phyloP scores from a whole-genome alignment of 1,140 invertebrate species.

The Drosophila ironensis region DNA sequence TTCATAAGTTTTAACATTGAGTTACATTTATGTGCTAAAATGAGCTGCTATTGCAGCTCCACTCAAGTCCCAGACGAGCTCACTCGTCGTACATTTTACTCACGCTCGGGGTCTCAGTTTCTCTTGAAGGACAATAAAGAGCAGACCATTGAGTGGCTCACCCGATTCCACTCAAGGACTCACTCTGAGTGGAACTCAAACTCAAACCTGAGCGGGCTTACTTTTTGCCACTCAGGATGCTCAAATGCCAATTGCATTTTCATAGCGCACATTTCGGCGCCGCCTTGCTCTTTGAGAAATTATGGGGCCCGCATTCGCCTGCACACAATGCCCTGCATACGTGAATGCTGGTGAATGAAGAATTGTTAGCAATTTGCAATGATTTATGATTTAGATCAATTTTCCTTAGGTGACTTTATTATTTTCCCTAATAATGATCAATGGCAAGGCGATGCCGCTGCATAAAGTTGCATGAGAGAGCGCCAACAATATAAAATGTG shows the following conservation, averaged over 20 bases:
- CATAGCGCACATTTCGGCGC: slow-evolving; percentile 30
- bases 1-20: too few relatives aligned
- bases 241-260: slow-evolving; percentile 3
- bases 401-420: slow-evolving; percentile 74
- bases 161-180: not conserved
- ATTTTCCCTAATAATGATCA: slow-evolving; percentile 74
- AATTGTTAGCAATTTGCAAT: slow-evolving; percentile 66
- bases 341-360: slow-evolving; percentile 35
- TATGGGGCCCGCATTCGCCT: slow-evolving; percentile 26
- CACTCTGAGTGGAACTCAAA: too few relatives aligned
- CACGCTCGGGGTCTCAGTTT: too few relatives aligned
- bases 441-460: slow-evolving; percentile 26
- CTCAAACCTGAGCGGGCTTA: too few relatives aligned
- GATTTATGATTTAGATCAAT: slow-evolving; percentile 80
- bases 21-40: too few relatives aligned
- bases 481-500: not conserved
- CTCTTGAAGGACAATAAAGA: too few relatives aligned
- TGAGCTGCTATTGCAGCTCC: too few relatives aligned
- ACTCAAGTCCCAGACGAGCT: too few relatives aligned
- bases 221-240: not conserved
- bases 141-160: too few relatives aligned
- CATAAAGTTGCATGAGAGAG: not conserved
- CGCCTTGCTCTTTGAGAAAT: slow-evolving; percentile 52
- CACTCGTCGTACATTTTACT: too few relatives aligned
- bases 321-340: slow-evolving; percentile 18